These are phyloP conservation scores for Gorsachius magnificus DNA, from an alignment of 2,797 vertebrate species.

Conservation along the genomic window DNA sequence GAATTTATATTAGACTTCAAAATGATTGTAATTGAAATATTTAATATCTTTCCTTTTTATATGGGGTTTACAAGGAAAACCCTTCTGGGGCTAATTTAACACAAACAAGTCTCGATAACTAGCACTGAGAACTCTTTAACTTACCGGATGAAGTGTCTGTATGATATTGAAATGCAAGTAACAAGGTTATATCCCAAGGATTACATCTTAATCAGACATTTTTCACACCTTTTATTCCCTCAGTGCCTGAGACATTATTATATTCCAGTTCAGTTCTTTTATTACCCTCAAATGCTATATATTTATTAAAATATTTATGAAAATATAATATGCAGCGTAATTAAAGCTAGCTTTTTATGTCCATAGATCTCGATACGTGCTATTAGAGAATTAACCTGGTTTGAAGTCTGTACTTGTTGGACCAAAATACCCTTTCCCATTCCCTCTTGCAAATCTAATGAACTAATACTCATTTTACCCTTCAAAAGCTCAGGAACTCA, in stretches of 20 bases:
- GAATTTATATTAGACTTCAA: not conserved
- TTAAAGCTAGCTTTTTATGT: not conserved
- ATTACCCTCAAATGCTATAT: not conserved
- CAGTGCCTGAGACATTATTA: not conserved
- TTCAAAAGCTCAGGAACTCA: not conserved
- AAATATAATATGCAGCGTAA: not conserved
- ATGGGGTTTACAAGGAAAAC: not conserved
- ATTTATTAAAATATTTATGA: conserved; percentile 12
- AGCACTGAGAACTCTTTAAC: not conserved
- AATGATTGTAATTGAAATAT: not conserved
- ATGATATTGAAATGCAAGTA: conserved; percentile 5
- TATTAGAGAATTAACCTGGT: not conserved
- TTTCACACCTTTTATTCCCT: not conserved
- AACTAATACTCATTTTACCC: not conserved
- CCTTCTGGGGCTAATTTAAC: not conserved
- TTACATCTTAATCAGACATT: not conserved
- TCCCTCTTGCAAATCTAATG: not conserved
- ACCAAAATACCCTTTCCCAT: not conserved
- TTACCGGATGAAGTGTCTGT: not conserved
- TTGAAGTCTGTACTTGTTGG: not conserved
- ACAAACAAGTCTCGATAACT: not conserved
- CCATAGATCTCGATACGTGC: not conserved
- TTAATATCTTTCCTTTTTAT: not conserved
- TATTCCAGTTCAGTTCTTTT: not conserved
- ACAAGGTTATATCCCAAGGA: not conserved